These are phyloP conservation scores for Erpetoichthys calabaricus DNA, from an alignment of 2,797 vertebrate species.

Conservation along the genomic window DNA sequence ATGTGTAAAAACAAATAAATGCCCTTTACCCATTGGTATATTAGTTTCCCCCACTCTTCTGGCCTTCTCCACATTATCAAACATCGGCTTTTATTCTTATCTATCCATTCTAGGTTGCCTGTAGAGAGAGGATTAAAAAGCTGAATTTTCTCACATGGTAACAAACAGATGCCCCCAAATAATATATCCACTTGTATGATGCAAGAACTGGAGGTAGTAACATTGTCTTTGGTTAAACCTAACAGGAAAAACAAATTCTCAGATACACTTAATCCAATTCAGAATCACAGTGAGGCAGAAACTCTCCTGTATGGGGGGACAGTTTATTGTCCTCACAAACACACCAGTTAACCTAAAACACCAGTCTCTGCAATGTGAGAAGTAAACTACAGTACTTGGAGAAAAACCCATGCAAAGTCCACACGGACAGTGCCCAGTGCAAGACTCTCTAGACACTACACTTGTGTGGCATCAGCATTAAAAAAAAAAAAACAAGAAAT, in stretches of 20 bases:
- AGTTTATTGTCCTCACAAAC: too few species aligned
- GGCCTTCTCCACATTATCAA: slow-evolving; percentile 95
- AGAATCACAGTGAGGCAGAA: too few species aligned
- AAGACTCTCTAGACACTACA: too few species aligned
- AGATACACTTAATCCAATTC: background rate
- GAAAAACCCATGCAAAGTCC: too few species aligned
- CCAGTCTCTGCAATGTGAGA: too few species aligned
- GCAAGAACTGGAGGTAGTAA: slow-evolving; percentile 8
- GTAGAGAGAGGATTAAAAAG: slow-evolving; percentile 15
- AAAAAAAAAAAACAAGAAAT: too few species aligned
- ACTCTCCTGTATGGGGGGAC: too few species aligned
- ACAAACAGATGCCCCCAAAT: background rate
- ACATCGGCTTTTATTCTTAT: slow-evolving; percentile 92
- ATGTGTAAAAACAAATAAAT: background rate
- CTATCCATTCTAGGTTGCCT: slow-evolving; percentile 95
- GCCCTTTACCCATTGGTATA: slow-evolving; percentile 89
- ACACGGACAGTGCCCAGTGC: too few species aligned
- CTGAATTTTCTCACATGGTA: background rate
- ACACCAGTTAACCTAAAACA: too few species aligned
- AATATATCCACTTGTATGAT: slow-evolving; percentile 14
- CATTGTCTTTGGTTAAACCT: background rate
- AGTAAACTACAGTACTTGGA: too few species aligned
- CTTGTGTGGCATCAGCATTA: too few species aligned
- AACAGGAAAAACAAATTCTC: background rate
- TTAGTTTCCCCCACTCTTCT: slow-evolving; percentile 92